Base-by-base conservation (phyloP, 2,797 vertebrate genomes). In the Leptodactylus fallax region DNA sequence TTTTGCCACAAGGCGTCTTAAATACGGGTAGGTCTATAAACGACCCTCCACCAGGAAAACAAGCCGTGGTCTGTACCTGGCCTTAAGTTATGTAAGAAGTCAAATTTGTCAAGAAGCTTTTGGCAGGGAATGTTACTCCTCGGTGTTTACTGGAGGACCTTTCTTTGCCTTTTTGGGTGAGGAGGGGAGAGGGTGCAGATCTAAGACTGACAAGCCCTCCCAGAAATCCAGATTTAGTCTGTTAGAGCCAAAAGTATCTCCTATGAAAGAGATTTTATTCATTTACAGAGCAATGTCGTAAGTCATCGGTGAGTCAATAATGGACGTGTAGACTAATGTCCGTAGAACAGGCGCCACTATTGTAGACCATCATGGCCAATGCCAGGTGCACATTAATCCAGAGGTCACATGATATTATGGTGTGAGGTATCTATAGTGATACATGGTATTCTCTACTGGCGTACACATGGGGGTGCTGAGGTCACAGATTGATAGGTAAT, bases 11-110 rank as follows among this genome's bases (percentile, higher is more conserved):
- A 80, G 67, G n/a, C n/a, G n/a, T n/a, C n/a, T n/a, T n/a, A n/a
- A n/a, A n/a, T n/a, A 76, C 58, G 21, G 86, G 86, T 83, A 87
- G 80, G 72, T 87, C 80, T n/a, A n/a, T n/a, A n/a, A n/a, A n/a
- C n/a, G n/a, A n/a, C n/a, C n/a, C n/a, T n/a, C 19, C 55, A 16
- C 79, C 27, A 49, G 45, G 79, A 81, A 81, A 81, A 87, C 78
- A 87, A 61, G n/a, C 56, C 36, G 36, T 23, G 79, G 65, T 87
- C 17, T 81, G 85, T 81, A 87, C 51, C 78, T 56, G 10, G 63
- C 12, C 19, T 71, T 81, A 16, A 74, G 81, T 81, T 61, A 87
- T 87, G 78, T 11, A 49, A 81, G 78, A 81, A 8, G 56, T 58
- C 55, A 19, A 51, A 69, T 69, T 9, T 82, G 49, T 67, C 3